phyloP scores from a whole-genome alignment of 2,888 invertebrate species.

The Zele albiditarsus region DNA sequence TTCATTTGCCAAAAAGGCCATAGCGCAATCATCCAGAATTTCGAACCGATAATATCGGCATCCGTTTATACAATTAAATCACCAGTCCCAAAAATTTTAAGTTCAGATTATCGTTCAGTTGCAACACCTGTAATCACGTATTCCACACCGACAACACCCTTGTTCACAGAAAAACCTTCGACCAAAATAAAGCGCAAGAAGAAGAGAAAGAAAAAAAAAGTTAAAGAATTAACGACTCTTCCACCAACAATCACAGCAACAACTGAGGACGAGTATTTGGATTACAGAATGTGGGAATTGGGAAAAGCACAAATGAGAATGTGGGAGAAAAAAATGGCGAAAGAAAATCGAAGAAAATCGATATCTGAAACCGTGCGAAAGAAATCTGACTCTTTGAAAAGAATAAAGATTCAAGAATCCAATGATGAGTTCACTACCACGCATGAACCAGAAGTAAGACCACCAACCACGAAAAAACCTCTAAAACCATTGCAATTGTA shows the following conservation, averaged over 20 bases:
- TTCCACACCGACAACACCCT: neutral
- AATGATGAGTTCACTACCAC: neutral
- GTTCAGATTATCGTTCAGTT: neutral
- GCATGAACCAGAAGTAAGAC: neutral
- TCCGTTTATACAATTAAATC: neutral
- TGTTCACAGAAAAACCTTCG: neutral
- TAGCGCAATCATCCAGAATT: slow-evolving; percentile 6
- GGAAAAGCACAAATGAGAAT: neutral
- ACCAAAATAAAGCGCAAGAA: neutral
- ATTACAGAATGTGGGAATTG: neutral
- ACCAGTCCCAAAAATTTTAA: neutral
- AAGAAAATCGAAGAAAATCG: neutral
- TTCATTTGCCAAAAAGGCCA: slow-evolving; percentile 56
- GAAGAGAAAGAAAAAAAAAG: neutral
- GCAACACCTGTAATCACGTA: neutral
- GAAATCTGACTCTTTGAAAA: neutral
- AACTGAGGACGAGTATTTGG: neutral
- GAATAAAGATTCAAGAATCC: neutral
- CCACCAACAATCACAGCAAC: slow-evolving; percentile 2
- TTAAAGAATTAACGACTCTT: neutral
- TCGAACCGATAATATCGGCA: neutral
- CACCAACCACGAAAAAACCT: neutral
- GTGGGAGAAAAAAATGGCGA: neutral
- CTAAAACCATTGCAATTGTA: slow-evolving; percentile 37
- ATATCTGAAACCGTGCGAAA: neutral